These are phyloP conservation scores for Caenorhabditis auriculariae DNA, from an alignment of 2,888 invertebrate genomes.

Conservation along the genomic window DNA sequence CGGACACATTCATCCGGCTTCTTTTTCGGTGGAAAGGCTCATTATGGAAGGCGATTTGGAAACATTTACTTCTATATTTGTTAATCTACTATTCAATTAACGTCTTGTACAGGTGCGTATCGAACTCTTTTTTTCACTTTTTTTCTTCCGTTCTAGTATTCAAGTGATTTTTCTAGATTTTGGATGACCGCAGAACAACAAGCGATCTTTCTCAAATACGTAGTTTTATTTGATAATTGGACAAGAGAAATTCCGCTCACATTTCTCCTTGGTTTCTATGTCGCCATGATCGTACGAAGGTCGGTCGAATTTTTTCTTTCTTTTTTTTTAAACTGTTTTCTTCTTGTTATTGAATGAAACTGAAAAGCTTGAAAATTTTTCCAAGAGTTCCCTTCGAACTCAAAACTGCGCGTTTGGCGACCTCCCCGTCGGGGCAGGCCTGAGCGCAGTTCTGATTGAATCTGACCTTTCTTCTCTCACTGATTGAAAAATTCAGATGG, in stretches of 20 bases:
- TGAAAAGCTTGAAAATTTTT: too few species aligned
- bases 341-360: too few species aligned
- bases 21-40: slow-evolving; percentile 55
- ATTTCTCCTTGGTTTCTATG: slow-evolving; percentile 53
- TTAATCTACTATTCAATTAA: slow-evolving; percentile 47
- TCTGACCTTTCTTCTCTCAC: too few species aligned
- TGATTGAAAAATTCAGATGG: slow-evolving; percentile 51
- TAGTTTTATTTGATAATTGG: slow-evolving; percentile 46
- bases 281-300: slow-evolving; percentile 53
- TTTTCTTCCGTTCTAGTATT: slow-evolving; percentile 5
- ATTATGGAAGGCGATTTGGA: slow-evolving; percentile 56
- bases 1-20: slow-evolving; percentile 50
- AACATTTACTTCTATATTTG: slow-evolving; percentile 46
- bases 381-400: too few species aligned
- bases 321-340: too few species aligned
- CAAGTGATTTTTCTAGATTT: slow-evolving; percentile 33
- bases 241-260: slow-evolving; percentile 53
- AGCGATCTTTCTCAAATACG: slow-evolving; percentile 36
- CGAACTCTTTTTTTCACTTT: slow-evolving; percentile 5
- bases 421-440: too few species aligned
- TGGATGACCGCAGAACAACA: slow-evolving; percentile 44
- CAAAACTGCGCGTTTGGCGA: too few species aligned
- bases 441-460: too few species aligned
- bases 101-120: slow-evolving; percentile 40
- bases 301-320: slow-evolving; percentile 3